phyloP scores from a whole-genome alignment of 2,797 vertebrate species.

The Percopsis omiscomaycus region DNA sequence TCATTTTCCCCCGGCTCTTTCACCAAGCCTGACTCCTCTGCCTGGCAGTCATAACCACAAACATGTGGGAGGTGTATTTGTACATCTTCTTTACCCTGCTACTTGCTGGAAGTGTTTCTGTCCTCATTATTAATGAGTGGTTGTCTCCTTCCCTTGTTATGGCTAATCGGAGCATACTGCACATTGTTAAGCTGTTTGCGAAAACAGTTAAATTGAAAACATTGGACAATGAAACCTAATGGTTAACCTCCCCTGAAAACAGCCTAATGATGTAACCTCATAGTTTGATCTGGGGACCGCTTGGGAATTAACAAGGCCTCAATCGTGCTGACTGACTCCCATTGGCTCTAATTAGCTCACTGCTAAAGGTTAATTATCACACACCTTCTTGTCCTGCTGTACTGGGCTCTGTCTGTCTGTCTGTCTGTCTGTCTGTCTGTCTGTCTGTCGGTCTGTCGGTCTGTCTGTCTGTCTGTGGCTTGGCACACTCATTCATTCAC shows the following conservation, averaged over 20 bases:
- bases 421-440: slow-evolving; percentile 19
- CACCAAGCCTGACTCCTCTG: neutral
- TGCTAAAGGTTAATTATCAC: slow-evolving; percentile 34
- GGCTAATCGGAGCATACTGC: slow-evolving; percentile 27
- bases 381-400: neutral
- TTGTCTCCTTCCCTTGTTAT: slow-evolving; percentile 32
- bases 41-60: neutral
- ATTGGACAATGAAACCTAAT: slow-evolving; percentile 10
- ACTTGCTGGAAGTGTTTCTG: slow-evolving; percentile 17
- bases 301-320: slow-evolving; percentile 36
- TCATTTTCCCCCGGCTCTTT: neutral
- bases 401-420: neutral
- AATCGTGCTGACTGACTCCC: slow-evolving; percentile 37
- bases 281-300: slow-evolving; percentile 40
- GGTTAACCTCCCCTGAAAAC: slow-evolving; percentile 12
- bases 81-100: neutral
- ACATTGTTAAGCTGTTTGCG: slow-evolving; percentile 31
- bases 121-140: slow-evolving; percentile 17
- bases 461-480: slow-evolving; percentile 7
- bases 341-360: slow-evolving; percentile 41
- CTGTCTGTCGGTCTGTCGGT: neutral
- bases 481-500: too few relatives aligned
- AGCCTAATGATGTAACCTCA: slow-evolving; percentile 32
- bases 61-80: neutral
- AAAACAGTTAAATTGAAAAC: slow-evolving; percentile 30